Base-by-base conservation (phyloP, 2,113 vertebrate genomes). In the Hippocampus guttulatus region DNA sequence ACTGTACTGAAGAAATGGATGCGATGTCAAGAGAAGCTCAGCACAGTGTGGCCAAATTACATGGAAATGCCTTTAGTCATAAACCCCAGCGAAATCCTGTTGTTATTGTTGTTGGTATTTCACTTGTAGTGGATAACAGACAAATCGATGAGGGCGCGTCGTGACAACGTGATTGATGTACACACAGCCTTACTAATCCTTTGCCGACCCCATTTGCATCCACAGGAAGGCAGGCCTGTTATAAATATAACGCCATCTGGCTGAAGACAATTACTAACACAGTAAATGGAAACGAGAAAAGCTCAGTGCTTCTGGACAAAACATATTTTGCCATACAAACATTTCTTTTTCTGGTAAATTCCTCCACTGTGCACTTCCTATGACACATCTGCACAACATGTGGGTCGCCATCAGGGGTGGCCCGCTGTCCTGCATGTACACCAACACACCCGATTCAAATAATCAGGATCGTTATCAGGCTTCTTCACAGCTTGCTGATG, bases 21-120 rank as follows among this genome's bases (percentile, higher is more conserved):
- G 49, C 57, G 54, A 60, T 57, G n/a, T 66, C n/a, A 64, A 58
- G 23, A 20, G 47, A 18, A 68, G 25, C 67, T 52, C 61, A 73
- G 18, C 20, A 52, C 52, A n/a, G 52, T 54, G 20, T 1, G 52
- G 21, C 8, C 9, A 54, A 54, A 54, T 8, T n/a, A 54, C 8
- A 54, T 54, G 52, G 52, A 55, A 55, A 55, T 55, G 52, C 52
- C n/a, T 23, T 55, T 55, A 2, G 52, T 55, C 2, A 55, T 23
- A 23, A 55, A n/a, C 8, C 2, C 52, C 21, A 23, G 7, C 10
- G 21, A 55, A 23, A 11, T 10, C 3, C 20, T 10, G 21, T 23
- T 54, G 9, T 54, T 23, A 15, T 55, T 55, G 52, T 55, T 38
- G 33, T 38, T 6, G 33, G 6, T 38, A 38, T 38, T 55, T 54